Conservation (phyloP, 2,113 vertebrate genomes). For the Sturnus vulgaris region DNA sequence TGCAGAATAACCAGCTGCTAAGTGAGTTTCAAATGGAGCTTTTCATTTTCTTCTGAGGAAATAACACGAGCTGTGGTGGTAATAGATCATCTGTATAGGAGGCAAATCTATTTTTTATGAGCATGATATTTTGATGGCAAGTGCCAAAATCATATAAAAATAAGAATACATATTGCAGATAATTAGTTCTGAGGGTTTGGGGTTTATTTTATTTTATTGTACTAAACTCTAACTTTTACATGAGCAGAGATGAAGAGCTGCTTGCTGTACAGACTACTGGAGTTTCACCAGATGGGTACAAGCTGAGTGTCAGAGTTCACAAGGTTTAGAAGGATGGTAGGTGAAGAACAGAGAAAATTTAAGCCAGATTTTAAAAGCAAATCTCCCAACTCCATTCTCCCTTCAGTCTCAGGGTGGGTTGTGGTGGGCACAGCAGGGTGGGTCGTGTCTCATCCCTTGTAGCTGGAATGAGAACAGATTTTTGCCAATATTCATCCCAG, state of each 20-base stretch:
- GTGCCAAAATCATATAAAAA: slow-evolving; percentile 32
- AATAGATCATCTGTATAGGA: slow-evolving; percentile 56
- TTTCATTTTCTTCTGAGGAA: slow-evolving; percentile 62
- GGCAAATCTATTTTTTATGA: slow-evolving; percentile 49
- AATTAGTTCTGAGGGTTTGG: slow-evolving; percentile 18
- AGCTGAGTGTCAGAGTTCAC: neutral
- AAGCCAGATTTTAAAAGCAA: neutral
- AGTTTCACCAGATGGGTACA: neutral
- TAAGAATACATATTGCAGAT: slow-evolving; percentile 24
- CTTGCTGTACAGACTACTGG: neutral
- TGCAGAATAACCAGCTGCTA: slow-evolving; percentile 61
- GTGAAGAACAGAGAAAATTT: neutral
- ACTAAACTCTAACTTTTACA: neutral
- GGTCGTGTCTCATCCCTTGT: neutral
- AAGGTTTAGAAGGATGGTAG: neutral
- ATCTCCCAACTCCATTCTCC: rapidly evolving
- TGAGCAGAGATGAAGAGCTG: neutral
- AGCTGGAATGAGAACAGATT: neutral
- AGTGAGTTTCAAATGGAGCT: slow-evolving; percentile 60
- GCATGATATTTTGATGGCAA: slow-evolving; percentile 4
- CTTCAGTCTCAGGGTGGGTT: neutral
- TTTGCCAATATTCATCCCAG: neutral
- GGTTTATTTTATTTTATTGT: neutral
- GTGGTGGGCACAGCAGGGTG: neutral
- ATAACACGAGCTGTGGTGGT: slow-evolving; percentile 16